A percentile compares a stretch with the other conserved stretches of the same genome.
phyloP scores from a whole-genome alignment of 1,140 invertebrate genomes.

The Papilio glaucus region DNA sequence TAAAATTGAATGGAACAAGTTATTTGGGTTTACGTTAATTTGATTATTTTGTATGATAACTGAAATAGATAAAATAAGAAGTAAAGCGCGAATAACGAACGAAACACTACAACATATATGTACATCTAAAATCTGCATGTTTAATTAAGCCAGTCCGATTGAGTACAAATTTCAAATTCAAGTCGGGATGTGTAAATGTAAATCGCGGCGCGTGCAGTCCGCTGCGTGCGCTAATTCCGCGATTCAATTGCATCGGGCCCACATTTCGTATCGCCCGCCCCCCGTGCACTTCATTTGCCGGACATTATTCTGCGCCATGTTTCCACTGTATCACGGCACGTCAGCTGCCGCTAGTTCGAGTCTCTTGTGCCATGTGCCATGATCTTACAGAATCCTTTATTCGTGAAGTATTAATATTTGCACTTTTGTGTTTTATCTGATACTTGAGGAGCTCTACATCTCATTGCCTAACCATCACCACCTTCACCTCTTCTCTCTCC shows the following conservation, averaged over 20 bases:
- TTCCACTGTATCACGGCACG: slow-evolving; percentile 21
- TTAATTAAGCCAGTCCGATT: slow-evolving; percentile 2
- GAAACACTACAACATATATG: background rate
- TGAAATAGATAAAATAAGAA: too few relatives aligned
- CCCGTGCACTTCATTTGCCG: slow-evolving; percentile 33
- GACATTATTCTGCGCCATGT: slow-evolving; percentile 30
- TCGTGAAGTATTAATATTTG: too few relatives aligned
- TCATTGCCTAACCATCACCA: too few relatives aligned
- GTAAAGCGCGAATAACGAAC: background rate
- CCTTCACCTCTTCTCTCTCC: too few relatives aligned
- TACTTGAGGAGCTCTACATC: too few relatives aligned
- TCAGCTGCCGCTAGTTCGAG: slow-evolving; percentile 1
- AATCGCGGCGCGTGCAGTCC: slow-evolving; percentile 26
- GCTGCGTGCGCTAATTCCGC: slow-evolving; percentile 30
- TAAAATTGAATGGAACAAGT: too few relatives aligned
- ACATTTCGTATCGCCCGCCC: slow-evolving; percentile 14
- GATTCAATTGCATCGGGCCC: slow-evolving; percentile 30
- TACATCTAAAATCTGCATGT: slow-evolving; percentile 6
- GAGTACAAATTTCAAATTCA: slow-evolving; percentile 25
- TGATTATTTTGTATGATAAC: too few relatives aligned
- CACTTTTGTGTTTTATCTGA: too few relatives aligned
- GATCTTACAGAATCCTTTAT: too few relatives aligned
- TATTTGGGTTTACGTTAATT: too few relatives aligned
- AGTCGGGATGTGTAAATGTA: slow-evolving; percentile 33
- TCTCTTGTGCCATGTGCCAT: too few relatives aligned